Conservation (phyloP, 1,140 invertebrate species). For the Whitmania pigra region DNA sequence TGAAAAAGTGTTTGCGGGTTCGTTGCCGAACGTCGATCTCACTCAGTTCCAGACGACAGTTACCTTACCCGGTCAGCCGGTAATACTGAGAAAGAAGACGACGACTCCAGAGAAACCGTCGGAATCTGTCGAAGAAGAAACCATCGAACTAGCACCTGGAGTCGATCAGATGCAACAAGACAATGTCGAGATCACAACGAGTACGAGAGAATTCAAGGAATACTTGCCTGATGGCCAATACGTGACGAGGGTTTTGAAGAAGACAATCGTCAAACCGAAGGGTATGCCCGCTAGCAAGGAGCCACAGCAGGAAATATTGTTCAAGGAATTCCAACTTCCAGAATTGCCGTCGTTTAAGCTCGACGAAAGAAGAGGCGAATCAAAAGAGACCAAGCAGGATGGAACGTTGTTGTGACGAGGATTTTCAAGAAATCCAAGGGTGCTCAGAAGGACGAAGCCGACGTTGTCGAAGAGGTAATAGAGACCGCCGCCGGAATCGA, state of each 20-base stretch:
- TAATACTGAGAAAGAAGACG: background rate
- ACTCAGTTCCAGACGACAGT: too few species aligned
- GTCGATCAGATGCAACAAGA: background rate
- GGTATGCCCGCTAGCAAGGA: background rate
- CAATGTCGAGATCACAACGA: background rate
- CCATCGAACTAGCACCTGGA: background rate
- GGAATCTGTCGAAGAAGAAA: background rate
- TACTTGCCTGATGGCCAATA: background rate
- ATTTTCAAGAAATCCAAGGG: background rate
- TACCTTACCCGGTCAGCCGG: background rate
- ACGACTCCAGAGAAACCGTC: background rate
- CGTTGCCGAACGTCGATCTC: too few species aligned
- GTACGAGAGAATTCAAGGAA: background rate
- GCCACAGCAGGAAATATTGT: background rate
- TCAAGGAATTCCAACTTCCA: background rate
- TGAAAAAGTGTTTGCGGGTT: too few species aligned
- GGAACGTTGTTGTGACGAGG: background rate
- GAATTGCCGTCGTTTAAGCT: background rate
- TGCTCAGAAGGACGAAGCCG: background rate
- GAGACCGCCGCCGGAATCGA: background rate
- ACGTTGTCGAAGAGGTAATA: background rate
- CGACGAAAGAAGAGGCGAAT: background rate
- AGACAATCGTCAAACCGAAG: conserved; percentile 4
- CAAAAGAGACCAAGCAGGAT: background rate
- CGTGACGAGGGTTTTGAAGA: conserved; percentile 1